Conservation (phyloP, 2,888 invertebrate genomes). For the Melinopterus prodromus region DNA sequence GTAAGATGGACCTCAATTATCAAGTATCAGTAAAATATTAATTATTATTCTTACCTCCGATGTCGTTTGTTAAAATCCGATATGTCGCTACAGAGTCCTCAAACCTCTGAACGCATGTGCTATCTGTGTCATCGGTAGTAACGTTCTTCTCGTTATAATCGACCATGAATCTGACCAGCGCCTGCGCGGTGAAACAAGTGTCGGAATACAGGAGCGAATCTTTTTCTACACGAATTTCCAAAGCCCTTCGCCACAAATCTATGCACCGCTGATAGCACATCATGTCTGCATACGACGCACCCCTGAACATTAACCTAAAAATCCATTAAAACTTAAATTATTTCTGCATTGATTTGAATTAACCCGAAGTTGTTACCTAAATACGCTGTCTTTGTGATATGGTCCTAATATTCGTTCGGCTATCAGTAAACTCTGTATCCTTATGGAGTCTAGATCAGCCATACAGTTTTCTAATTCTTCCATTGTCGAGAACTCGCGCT, state of each 20-base stretch:
- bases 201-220: conserved; percentile 81
- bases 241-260: conserved; percentile 85
- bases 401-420: conserved; percentile 87
- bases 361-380: conserved; percentile 54
- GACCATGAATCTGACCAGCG: conserved; percentile 84
- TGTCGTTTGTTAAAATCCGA: conserved; percentile 70
- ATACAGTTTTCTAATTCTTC: conserved; percentile 78
- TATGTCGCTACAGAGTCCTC: conserved; percentile 77
- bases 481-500: conserved; percentile 76
- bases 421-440: conserved; percentile 87
- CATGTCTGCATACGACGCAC: conserved; percentile 77
- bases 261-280: conserved; percentile 83
- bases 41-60: conserved; percentile 58
- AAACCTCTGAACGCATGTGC: conserved; percentile 68
- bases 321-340: background rate
- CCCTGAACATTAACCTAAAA: conserved; percentile 63
- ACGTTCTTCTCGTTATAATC: conserved; percentile 71
- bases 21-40: background rate
- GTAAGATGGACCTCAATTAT: background rate
- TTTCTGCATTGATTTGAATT: conserved; percentile 7
- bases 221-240: conserved; percentile 80
- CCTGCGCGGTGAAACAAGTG: conserved; percentile 87
- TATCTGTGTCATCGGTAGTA: conserved; percentile 62
- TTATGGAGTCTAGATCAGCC: conserved; percentile 84
- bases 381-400: conserved; percentile 87